Percentiles rank a stretch among this genome's conserved stretches.
phyloP scores from a whole-genome alignment of 2,113 vertebrate genomes.

The Pangasianodon gigas region DNA sequence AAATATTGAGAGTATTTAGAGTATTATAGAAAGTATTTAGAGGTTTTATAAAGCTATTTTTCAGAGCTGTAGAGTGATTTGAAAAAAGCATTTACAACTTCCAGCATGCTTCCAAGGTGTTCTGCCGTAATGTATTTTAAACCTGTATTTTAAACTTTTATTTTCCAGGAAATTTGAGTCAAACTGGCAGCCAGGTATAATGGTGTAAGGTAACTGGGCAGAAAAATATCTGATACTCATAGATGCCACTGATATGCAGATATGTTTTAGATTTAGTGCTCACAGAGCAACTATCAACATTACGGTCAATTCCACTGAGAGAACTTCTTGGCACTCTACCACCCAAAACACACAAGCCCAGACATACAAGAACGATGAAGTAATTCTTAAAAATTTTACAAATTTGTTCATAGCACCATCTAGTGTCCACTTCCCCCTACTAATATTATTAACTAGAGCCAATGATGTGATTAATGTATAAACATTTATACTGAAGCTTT shows the following conservation, averaged over 20 bases:
- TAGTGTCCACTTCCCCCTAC: neutral
- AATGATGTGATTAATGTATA: neutral
- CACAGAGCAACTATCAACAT: neutral
- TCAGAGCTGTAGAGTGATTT: neutral
- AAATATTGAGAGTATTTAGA: neutral
- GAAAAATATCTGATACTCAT: neutral
- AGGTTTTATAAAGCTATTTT: neutral
- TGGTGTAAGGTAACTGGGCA: neutral
- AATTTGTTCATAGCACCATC: slow-evolving; percentile 12
- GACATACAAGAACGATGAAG: neutral
- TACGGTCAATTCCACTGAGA: neutral
- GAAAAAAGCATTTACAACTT: neutral
- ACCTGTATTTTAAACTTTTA: neutral
- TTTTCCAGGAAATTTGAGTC: neutral
- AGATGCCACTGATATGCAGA: neutral
- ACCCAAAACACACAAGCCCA: neutral
- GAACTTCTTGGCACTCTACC: neutral
- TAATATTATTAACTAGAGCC: neutral
- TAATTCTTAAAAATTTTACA: neutral
- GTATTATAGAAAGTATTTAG: no score
- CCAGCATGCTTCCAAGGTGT: neutral
- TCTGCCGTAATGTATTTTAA: neutral
- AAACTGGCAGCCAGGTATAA: neutral
- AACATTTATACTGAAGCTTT: neutral
- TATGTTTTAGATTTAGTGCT: neutral